Conservation (phyloP, 2,888 invertebrate species). For the Rhodophaea formosa region DNA sequence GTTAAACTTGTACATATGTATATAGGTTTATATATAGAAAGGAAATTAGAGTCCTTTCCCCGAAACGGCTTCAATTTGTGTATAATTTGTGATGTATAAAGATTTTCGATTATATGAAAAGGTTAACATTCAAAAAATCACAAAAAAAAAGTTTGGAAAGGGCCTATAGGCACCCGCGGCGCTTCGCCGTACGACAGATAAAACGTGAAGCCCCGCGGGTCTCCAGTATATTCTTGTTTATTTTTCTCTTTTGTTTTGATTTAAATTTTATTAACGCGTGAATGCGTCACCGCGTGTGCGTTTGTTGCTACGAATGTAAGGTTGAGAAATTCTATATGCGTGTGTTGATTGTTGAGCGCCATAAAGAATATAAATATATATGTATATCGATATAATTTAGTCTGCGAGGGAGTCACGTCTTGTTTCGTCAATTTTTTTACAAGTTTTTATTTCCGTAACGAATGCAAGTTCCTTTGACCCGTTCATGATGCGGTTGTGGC, state of each 20-base stretch:
- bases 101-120: constrained; percentile 45
- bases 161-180: constrained; percentile 44
- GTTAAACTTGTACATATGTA: constrained; percentile 69
- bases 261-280: constrained; percentile 69
- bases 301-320: constrained; percentile 58
- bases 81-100: constrained; percentile 66
- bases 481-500: constrained; percentile 37
- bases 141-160: constrained; percentile 58
- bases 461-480: constrained; percentile 37
- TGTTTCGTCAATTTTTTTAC: constrained; percentile 30
- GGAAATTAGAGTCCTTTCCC: constrained; percentile 53
- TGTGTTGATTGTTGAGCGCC: constrained; percentile 76
- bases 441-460: constrained; percentile 35
- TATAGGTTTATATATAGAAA: constrained; percentile 53
- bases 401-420: constrained; percentile 28
- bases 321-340: constrained; percentile 65
- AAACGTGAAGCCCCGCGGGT: constrained; percentile 14
- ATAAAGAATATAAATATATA: constrained; percentile 53
- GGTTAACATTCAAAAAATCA: constrained; percentile 47
- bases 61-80: constrained; percentile 54
- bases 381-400: constrained; percentile 40
- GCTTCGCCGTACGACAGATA: background rate
- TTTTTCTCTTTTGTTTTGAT: constrained; percentile 57
- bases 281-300: constrained; percentile 49
- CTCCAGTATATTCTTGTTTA: constrained; percentile 46